phyloP scores from a whole-genome alignment of 2,797 vertebrate species.

The Falco peregrinus region DNA sequence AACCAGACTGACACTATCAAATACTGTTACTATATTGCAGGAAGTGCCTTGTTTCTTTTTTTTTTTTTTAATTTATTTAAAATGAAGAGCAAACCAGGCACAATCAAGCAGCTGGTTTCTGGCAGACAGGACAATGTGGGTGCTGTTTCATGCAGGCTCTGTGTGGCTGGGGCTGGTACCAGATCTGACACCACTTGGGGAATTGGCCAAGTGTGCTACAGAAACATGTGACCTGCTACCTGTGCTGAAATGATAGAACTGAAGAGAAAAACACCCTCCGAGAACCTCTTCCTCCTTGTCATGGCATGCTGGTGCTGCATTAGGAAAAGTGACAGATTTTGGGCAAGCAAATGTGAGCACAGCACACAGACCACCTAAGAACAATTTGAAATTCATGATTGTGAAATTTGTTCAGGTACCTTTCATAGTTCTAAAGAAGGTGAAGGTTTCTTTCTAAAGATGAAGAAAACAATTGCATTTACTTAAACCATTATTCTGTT shows the following conservation, averaged over 20 bases:
- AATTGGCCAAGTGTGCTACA: background rate
- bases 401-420: background rate
- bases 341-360: background rate
- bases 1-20: background rate
- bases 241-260: background rate
- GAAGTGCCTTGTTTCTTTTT: no score
- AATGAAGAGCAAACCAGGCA: background rate
- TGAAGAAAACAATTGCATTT: background rate
- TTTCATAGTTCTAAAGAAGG: background rate
- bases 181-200: background rate
- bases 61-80: background rate
- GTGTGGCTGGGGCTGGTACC: background rate
- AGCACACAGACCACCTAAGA: background rate
- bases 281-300: background rate
- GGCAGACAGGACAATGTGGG: background rate
- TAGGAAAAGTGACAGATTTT: background rate
- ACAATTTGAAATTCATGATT: background rate
- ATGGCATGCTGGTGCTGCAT: background rate
- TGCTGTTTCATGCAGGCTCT: background rate
- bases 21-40: background rate
- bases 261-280: background rate
- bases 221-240: background rate
- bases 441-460: background rate
- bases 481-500: background rate
- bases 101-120: background rate